Base-by-base conservation (phyloP, 2,888 invertebrate species). In the Vesta saturnalis region DNA sequence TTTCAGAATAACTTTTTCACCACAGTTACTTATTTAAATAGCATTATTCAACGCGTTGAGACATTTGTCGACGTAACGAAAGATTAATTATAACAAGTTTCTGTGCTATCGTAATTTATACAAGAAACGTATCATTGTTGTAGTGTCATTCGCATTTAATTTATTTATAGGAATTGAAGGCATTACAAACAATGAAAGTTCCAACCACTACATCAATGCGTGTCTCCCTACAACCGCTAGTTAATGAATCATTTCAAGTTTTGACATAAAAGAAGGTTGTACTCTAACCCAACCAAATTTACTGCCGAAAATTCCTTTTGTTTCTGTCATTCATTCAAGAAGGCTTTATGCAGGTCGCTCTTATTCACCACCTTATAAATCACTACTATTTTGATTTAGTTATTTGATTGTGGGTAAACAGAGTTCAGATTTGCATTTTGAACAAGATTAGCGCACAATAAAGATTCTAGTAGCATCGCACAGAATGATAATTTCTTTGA, bases 241-340 rank as follows among this genome's bases (percentile, higher is more conserved):
- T 55, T 66, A 66, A 66, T 66, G 66, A 66, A 66, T 66, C 66
- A 66, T 58, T 54, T 60, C 66, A 49, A 56, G 46, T 66, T 66
- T 23, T 49, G 57, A 47, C 56, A 56, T 56, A 66, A 66, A 66
- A 66, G 66, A 60, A 55, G 60, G 57, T 66, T 66, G 55, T 57
- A 66, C 66, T 60, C 52, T 55, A 60, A 19, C 55, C 54, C 54
- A 46, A 8, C 23, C 16, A 54, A 58, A 66, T 66, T 61, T 56
- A 54, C 23, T 23, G 30, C 60, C 39, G 8, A 39, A 23, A 39
- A 39, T 39, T 39, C 39, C 39, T 35, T 23, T 65, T 60, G 52
- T 60, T 60, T 49, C 15, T 39, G 35, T 59, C 59, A 55, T 57
- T 60, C 19, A 55, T 18, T n/a, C 39, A 39, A n/a, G 39, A n/a